Percentiles rank a stretch among this genome's conserved stretches.
Evolutionary conservation across 2,113 vertebrate species (phyloP).

Genomic region (Bombycilla garrulus): DNA sequence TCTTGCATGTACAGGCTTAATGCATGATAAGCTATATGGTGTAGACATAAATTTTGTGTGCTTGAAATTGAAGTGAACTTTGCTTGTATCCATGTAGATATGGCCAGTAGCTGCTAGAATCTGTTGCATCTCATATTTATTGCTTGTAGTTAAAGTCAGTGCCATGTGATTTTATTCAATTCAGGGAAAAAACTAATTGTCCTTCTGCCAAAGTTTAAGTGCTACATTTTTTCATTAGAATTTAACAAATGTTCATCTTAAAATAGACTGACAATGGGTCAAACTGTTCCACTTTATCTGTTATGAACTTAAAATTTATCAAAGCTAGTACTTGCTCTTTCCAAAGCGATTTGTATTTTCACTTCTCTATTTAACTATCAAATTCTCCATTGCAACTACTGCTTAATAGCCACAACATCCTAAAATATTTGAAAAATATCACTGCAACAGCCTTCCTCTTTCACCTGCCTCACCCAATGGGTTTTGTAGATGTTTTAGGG

Average conservation of each 20-base stretch:
- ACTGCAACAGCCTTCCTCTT: neutral
- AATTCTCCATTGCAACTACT: neutral
- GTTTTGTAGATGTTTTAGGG: neutral
- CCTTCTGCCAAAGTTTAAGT: conserved; percentile 79
- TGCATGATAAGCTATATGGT: conserved; percentile 1
- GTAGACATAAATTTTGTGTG: conserved; percentile 6
- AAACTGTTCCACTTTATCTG: conserved; percentile 64
- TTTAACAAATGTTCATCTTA: conserved; percentile 83
- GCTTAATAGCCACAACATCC: neutral
- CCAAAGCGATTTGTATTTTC: conserved; percentile 63
- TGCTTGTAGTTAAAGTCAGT: conserved; percentile 56
- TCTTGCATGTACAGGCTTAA: neutral
- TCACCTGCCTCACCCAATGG: neutral
- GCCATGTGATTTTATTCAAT: conserved; percentile 43
- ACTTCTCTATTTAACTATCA: conserved; percentile 31
- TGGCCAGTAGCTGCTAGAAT: neutral
- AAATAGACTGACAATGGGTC: conserved; percentile 80
- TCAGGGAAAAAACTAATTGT: conserved; percentile 59
- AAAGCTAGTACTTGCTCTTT: conserved; percentile 54
- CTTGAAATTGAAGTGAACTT: conserved; percentile 37
- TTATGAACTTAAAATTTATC: conserved; percentile 69
- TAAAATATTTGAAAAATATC: conserved; percentile 2
- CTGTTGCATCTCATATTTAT: conserved; percentile 59
- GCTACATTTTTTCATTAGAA: conserved; percentile 80
- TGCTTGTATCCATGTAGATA: conserved; percentile 27